A percentile compares a stretch with the other conserved stretches of the same genome.
Conservation (phyloP, 2,113 vertebrate genomes). For the Machaerirhynchus nigripectus region DNA sequence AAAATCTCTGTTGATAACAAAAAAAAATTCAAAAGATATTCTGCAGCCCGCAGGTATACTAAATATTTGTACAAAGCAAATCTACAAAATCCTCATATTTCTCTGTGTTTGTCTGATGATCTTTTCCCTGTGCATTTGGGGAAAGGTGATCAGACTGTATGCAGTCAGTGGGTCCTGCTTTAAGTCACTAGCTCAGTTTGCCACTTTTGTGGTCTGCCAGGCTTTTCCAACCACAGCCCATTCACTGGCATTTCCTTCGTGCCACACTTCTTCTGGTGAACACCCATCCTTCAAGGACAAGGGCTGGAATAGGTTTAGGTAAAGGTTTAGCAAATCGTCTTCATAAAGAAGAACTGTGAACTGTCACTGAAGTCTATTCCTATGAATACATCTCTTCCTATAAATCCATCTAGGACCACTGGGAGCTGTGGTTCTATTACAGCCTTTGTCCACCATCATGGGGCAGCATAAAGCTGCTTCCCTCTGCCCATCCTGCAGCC, state of each 20-base stretch:
- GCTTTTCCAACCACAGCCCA: background rate
- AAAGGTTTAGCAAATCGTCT: background rate
- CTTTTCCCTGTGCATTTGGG: background rate
- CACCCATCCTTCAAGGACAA: background rate
- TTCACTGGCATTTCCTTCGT: background rate
- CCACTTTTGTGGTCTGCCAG: background rate
- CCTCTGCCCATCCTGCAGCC: fast-evolving
- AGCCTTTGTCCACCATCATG: background rate
- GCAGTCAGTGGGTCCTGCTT: background rate
- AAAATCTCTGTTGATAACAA: background rate
- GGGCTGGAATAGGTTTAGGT: background rate
- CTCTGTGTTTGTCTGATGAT: background rate
- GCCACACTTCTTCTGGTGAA: background rate
- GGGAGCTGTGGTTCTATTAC: background rate
- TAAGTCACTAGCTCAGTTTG: background rate
- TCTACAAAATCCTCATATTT: background rate
- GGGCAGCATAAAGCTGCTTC: background rate
- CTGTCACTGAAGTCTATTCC: background rate
- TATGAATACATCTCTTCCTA: background rate
- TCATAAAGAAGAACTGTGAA: background rate
- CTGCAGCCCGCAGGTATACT: fast-evolving
- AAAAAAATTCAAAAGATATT: background rate
- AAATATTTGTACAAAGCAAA: background rate
- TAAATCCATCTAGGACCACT: background rate
- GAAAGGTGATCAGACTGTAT: background rate